Percentiles rank a stretch among this genome's conserved stretches.
Evolutionary conservation across 2,113 vertebrate species (phyloP).

Genomic region (Thunnus maccoyii): DNA sequence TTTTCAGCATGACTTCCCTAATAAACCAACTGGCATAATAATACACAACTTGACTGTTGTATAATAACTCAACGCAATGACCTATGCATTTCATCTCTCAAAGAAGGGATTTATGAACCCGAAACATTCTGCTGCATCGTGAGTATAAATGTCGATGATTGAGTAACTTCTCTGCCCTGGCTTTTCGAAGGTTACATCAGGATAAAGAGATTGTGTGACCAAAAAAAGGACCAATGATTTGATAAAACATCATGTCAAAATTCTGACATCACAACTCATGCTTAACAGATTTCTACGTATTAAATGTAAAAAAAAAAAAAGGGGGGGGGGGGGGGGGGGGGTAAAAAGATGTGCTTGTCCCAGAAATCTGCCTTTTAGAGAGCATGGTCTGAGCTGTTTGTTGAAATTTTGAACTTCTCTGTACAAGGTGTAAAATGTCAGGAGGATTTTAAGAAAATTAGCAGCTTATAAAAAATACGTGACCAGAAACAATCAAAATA

Average conservation of each 20-base stretch:
- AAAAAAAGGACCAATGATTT: conserved; percentile 28
- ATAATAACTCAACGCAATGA: conserved; percentile 13
- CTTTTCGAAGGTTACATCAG: conserved; percentile 40
- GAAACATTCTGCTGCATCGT: conserved; percentile 22
- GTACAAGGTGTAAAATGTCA: not conserved
- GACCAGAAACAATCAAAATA: not conserved
- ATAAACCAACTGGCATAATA: conserved; percentile 32
- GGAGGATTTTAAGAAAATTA: not conserved
- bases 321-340: fast-evolving
- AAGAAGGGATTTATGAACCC: conserved; percentile 52
- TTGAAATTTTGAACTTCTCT: not conserved
- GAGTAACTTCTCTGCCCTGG: conserved; percentile 28
- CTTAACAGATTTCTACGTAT: conserved; percentile 49
- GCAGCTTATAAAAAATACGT: no score
- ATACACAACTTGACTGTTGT: conserved; percentile 12
- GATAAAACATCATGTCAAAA: conserved; percentile 31
- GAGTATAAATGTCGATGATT: conserved; percentile 28
- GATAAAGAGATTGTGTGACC: conserved; percentile 57
- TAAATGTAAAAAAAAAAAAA: conserved; percentile 14
- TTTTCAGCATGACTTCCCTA: not conserved
- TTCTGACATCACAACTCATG: conserved; percentile 7
- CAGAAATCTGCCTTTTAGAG: conserved; percentile 1
- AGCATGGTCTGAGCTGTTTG: not conserved
- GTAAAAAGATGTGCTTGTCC: not conserved
- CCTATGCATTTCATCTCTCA: conserved; percentile 31